Base-by-base conservation (phyloP, 2,888 invertebrate genomes). In the Drosophila tripunctata region DNA sequence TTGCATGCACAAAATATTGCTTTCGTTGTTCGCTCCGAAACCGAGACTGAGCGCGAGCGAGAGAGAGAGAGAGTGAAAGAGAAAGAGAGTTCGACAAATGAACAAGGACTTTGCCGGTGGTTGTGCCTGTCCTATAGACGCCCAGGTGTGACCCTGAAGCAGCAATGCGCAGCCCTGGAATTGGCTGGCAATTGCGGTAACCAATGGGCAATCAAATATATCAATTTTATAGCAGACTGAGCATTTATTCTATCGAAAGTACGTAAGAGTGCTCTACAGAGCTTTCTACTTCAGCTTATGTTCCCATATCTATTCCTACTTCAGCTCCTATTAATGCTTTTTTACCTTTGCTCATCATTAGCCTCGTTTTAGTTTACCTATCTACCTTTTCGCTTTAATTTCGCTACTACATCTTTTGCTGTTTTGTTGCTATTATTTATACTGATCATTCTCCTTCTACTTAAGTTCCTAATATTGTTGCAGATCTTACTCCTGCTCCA, bases 1-100 rank as follows among this genome's bases (percentile, higher is more conserved):
- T 86, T 81, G 86, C 84, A 86, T 83, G 86, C 75, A 48, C 60
- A 78, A 83, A 80, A 85, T 85, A 75, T 85, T 67, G 85, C 82
- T 78, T 64, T 83, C 84, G 69, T 54, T 63, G 65, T 55, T 40
- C 57, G 60, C 44, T 61, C 48, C 51, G 44, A 10, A 10, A 27
- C 27, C 27, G 27, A 27, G 10, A 10, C 27, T 8, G 27, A 10
- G 27, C 8, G 10, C 10, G 2, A 10, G 0, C 3, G 3, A 21
- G 21, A 21, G 3, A 21, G 3, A 21, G 21, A 21, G 10, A 10
- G 10, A 27, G 10, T 10, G 10, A 27, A 8, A 27, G 27, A 27
- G 27, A 27, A 8, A 8, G 8, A 68, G 73, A 57, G 74, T 56
- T 69, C 57, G 81, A 81, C 81, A 84, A 84, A 81, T 81, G 84